Evolutionary conservation across 2,888 invertebrate species (phyloP).

Genomic region (Gastracanthus pulcherrimus): DNA sequence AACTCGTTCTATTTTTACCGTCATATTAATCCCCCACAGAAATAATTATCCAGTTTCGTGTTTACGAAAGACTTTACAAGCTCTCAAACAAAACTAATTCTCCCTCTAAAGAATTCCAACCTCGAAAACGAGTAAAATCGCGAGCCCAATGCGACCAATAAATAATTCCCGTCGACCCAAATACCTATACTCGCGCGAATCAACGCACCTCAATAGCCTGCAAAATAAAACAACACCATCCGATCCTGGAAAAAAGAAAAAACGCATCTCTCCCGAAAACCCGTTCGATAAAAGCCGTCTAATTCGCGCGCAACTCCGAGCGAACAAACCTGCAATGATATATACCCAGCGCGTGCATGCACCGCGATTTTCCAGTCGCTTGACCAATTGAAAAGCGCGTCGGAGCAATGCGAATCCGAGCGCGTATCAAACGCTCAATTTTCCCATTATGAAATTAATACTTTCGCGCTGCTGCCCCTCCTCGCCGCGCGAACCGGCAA

Average conservation of each 20-base stretch:
- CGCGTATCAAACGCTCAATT: neutral
- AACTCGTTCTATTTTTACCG: too few relatives aligned
- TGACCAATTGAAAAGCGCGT: neutral
- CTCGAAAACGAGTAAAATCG: neutral
- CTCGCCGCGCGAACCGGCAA: neutral
- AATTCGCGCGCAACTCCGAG: too few relatives aligned
- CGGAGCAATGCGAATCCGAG: neutral
- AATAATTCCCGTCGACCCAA: neutral
- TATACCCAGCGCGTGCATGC: too few relatives aligned
- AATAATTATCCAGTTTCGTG: neutral
- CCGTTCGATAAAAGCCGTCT: neutral
- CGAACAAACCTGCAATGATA: too few relatives aligned
- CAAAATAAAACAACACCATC: neutral
- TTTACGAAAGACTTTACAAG: neutral
- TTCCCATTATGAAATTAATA: slow-evolving; percentile 34
- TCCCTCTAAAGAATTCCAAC: neutral
- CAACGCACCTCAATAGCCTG: neutral
- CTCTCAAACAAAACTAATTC: neutral
- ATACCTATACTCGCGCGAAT: neutral
- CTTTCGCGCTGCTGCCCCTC: too few relatives aligned
- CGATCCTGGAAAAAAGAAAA: neutral
- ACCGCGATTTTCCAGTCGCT: neutral
- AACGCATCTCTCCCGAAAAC: neutral
- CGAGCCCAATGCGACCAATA: neutral
- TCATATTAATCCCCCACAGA: neutral